phyloP scores from a whole-genome alignment of 1,140 invertebrate genomes.

The Drosophila erecta region DNA sequence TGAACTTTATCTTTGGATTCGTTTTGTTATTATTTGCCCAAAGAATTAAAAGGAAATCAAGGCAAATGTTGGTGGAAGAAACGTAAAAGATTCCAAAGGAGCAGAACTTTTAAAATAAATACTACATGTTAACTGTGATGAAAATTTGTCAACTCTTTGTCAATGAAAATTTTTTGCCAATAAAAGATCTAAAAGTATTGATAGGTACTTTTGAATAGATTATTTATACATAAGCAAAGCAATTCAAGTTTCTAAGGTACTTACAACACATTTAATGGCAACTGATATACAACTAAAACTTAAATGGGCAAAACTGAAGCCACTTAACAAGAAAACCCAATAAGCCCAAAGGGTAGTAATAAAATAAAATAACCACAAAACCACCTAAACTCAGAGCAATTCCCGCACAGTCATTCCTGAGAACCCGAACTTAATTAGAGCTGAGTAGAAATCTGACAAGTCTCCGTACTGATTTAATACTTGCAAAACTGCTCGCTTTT shows the following conservation, averaged over 20 bases:
- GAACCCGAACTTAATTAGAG: constrained; percentile 34
- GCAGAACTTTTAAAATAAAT: constrained; percentile 21
- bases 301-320: neutral
- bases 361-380: neutral
- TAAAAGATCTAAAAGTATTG: too few relatives aligned
- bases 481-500: constrained; percentile 35
- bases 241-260: neutral
- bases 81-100: neutral
- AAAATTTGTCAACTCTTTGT: constrained; percentile 12
- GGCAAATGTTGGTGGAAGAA: constrained; percentile 7
- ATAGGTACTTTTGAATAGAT: neutral
- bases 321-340: neutral
- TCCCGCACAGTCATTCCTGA: constrained; percentile 13
- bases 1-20: constrained; percentile 50
- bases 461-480: constrained; percentile 41
- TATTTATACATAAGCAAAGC: neutral
- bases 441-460: constrained; percentile 17
- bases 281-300: too few relatives aligned
- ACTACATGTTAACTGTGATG: constrained; percentile 8
- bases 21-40: constrained; percentile 54
- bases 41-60: constrained; percentile 58
- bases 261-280: too few relatives aligned
- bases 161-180: neutral
- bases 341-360: neutral
- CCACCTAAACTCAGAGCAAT: neutral